A percentile compares a stretch with the other conserved stretches of the same genome.
Evolutionary conservation across 2,888 invertebrate genomes (phyloP).

Genomic region (Lagria hirta): DNA sequence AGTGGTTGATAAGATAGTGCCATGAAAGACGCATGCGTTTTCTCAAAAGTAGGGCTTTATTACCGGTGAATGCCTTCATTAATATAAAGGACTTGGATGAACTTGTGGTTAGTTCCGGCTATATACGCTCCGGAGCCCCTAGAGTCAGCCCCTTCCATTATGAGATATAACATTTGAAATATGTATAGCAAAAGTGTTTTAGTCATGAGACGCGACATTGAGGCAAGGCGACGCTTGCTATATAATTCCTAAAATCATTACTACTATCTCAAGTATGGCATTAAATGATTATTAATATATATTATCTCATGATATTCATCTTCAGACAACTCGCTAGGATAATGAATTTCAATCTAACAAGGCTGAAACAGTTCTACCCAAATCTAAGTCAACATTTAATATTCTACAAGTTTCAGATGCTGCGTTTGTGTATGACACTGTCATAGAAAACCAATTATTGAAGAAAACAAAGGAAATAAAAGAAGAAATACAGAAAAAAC

Average conservation of each 20-base stretch:
- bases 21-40: too few species aligned
- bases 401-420: too few species aligned
- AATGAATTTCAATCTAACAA: too few species aligned
- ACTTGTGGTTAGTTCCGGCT: constrained; percentile 35
- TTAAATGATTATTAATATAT: constrained; percentile 6
- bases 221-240: constrained; percentile 7
- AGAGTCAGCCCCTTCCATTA: constrained; percentile 39
- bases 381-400: too few species aligned
- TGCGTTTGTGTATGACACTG: too few species aligned
- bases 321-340: too few species aligned
- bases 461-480: too few species aligned
- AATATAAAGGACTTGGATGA: constrained; percentile 42
- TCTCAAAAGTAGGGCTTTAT: constrained; percentile 20
- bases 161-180: constrained; percentile 44
- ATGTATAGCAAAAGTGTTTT: constrained; percentile 33
- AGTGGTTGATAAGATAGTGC: too few species aligned
- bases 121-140: constrained; percentile 28
- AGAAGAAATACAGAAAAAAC: too few species aligned
- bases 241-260: constrained; percentile 11
- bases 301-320: too few species aligned
- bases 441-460: too few species aligned
- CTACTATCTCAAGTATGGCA: constrained; percentile 4
- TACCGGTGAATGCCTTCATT: constrained; percentile 41
- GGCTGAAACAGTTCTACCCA: too few species aligned
- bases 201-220: constrained; percentile 1